A percentile compares a stretch with the other conserved stretches of the same genome.
These are phyloP conservation scores for Callopanchax toddi DNA, from an alignment of 2,113 vertebrate genomes.

Conservation along the genomic window DNA sequence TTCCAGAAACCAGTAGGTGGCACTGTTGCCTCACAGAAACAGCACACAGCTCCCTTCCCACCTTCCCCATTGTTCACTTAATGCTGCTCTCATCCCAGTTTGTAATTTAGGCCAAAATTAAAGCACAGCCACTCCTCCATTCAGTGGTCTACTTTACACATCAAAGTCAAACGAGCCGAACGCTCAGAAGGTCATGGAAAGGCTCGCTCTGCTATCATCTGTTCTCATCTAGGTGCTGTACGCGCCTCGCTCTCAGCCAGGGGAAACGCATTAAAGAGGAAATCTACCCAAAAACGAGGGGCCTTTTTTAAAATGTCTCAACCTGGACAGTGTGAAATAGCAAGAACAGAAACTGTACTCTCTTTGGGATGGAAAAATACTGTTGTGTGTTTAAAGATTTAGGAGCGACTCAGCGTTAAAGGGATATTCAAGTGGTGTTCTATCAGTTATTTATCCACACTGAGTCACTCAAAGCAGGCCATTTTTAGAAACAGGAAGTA, in stretches of 20 bases:
- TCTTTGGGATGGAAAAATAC: background rate
- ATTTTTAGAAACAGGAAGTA: too few species aligned
- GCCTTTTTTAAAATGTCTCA: background rate
- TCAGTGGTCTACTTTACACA: slow-evolving; percentile 63
- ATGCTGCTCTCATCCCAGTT: slow-evolving; percentile 53
- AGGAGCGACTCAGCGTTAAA: too few species aligned
- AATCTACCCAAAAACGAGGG: background rate
- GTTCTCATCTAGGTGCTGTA: slow-evolving; percentile 42
- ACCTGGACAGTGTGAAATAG: slow-evolving; percentile 16
- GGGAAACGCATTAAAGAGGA: slow-evolving; percentile 29
- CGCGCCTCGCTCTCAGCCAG: slow-evolving; percentile 19
- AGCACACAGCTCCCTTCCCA: background rate
- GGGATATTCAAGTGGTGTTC: too few species aligned
- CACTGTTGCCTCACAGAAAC: slow-evolving; percentile 54
- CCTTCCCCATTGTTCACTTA: slow-evolving; percentile 55
- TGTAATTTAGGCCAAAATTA: slow-evolving; percentile 59
- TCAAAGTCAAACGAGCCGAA: slow-evolving; percentile 66
- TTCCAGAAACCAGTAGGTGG: slow-evolving; percentile 59
- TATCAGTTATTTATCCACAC: too few species aligned
- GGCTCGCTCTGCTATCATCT: slow-evolving; percentile 36
- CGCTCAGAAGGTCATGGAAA: slow-evolving; percentile 59
- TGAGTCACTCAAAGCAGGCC: too few species aligned
- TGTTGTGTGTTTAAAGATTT: background rate
- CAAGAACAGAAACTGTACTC: slow-evolving; percentile 24
- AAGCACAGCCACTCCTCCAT: slow-evolving; percentile 44